Conservation (phyloP, 2,797 vertebrate species). For the Poliocrania exsul region DNA sequence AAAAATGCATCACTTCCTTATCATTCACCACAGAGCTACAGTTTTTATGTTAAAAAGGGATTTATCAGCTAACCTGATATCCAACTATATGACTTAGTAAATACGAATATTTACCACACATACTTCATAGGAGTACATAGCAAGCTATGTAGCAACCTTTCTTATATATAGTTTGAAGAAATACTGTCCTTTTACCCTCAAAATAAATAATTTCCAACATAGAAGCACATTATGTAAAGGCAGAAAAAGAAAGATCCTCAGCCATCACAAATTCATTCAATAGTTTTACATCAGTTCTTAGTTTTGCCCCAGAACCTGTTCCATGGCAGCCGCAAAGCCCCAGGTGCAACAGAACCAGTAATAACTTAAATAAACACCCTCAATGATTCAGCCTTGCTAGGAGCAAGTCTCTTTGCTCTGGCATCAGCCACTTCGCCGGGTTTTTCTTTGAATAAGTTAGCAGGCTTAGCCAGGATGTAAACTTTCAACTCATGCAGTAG, state of each 20-base stretch:
- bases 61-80: neutral
- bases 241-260: neutral
- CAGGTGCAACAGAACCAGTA: neutral
- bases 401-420: neutral
- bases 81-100: neutral
- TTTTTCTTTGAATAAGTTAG: neutral
- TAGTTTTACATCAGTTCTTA: neutral
- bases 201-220: neutral
- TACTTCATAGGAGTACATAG: neutral
- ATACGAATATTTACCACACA: neutral
- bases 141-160: neutral
- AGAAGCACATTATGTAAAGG: neutral
- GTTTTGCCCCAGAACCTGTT: conserved; percentile 6
- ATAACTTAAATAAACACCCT: neutral
- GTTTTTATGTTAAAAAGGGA: neutral
- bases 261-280: neutral
- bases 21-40: neutral
- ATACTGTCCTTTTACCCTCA: neutral
- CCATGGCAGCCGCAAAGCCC: neutral
- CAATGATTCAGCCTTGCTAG: conserved; percentile 1
- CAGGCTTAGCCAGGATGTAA: neutral
- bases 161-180: neutral
- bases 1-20: neutral
- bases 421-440: neutral
- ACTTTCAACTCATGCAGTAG: neutral